Conservation (phyloP, 2,888 invertebrate genomes). For the Dicyrtoma fusca region DNA sequence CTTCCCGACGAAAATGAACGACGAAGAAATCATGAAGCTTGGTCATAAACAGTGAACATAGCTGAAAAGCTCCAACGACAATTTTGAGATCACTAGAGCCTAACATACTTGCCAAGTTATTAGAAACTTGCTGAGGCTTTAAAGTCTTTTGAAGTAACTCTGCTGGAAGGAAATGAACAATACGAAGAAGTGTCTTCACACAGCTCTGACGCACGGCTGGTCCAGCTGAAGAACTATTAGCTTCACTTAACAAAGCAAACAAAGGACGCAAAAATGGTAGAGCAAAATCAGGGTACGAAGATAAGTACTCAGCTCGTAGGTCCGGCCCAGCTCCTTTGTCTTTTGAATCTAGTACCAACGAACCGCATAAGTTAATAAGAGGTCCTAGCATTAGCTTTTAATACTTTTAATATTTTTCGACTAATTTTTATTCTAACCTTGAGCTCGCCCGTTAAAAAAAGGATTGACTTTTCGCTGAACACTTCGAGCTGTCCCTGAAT, state of each 20-base stretch:
- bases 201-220: constrained; percentile 97
- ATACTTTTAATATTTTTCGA: too few species aligned
- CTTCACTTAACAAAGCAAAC: constrained; percentile 75
- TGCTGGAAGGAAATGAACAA: constrained; percentile 92
- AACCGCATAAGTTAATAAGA: too few species aligned
- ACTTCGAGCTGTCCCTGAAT: constrained; percentile 89
- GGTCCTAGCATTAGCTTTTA: too few species aligned
- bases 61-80: constrained; percentile 94
- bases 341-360: constrained; percentile 26
- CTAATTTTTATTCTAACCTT: constrained; percentile 45
- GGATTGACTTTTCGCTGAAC: constrained; percentile 74
- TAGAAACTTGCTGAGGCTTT: constrained; percentile 80
- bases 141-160: constrained; percentile 74
- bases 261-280: constrained; percentile 75
- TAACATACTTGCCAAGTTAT: constrained; percentile 98
- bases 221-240: constrained; percentile 97
- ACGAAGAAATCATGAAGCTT: constrained; percentile 94
- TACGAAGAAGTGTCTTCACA: constrained; percentile 89
- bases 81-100: constrained; percentile 95
- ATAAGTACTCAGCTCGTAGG: constrained; percentile 71
- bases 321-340: constrained; percentile 60
- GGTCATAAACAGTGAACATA: constrained; percentile 95
- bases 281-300: constrained; percentile 72
- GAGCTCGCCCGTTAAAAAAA: constrained; percentile 50
- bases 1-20: constrained; percentile 94